Base-by-base conservation (phyloP, 2,113 vertebrate species). In the Gallinago undulata region DNA sequence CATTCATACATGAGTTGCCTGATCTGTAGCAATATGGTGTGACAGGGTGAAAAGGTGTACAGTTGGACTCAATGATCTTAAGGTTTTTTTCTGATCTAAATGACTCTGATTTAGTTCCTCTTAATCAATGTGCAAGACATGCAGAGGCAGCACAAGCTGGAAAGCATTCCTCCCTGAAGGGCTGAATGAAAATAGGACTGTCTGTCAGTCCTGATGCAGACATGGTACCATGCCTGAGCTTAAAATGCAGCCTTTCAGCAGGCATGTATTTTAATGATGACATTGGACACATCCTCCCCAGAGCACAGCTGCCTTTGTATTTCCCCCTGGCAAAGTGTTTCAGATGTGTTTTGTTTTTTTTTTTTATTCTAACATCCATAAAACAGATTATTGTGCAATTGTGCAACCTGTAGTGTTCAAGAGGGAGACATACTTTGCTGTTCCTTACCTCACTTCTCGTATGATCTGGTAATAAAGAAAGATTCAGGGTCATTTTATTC, bases 191-290 rank as follows among this genome's bases (percentile, higher is more conserved):
- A 89, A 51, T 19, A 9, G 31, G 14, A 7, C 6, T 85, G 11
- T 21, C 13, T 68, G 41, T 60, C 39, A 30, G 39, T 45, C 12
- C 10, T n/a, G 12, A 8, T 45, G 63, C 25, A 83, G 67, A 41
- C 22, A 11, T 3, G 4, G 7, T 24, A n/a, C 53, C 21, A 31
- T 53, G 19, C 27, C 35, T 28, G 31, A 53, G 9, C 27, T 76
- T 53, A 27, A 51, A 62, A 48, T 39, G 6, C 24, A 79, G 39
- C 15, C 22, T 78, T 79, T 19, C 23, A 51, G 31, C 16, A 63
- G 59, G 33, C 1, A 0, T 1, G 3, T 59, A 17, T 50, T 67
- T 48, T 47, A 50, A 21, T 1, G 5, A 13, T 57, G 31, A 6
- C 1, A 0, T 30, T 41, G 48, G 50, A 11, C 31, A 33, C n/a